These are phyloP conservation scores for Lineus longissimus DNA, from an alignment of 1,140 invertebrate genomes.

Conservation along the genomic window DNA sequence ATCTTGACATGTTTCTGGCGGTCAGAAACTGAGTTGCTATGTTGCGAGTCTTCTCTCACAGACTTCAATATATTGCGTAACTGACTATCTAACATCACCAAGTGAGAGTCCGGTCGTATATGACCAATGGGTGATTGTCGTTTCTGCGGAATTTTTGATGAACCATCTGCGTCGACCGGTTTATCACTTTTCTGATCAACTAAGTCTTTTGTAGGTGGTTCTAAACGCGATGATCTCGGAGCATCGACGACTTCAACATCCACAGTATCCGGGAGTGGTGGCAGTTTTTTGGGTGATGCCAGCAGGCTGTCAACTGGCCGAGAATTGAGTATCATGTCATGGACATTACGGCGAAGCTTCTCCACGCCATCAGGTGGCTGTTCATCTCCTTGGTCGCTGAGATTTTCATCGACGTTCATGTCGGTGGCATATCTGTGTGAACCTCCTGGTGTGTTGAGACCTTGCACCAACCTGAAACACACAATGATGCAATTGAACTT, in stretches of 20 bases:
- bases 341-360: no score
- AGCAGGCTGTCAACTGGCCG: no score
- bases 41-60: constrained; percentile 11
- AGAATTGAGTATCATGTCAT: no score
- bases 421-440: constrained; percentile 40
- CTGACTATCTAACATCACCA: constrained; percentile 30
- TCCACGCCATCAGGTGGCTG: constrained; percentile 1
- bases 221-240: background rate
- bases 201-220: background rate
- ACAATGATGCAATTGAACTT: background rate
- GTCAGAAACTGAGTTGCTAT: background rate
- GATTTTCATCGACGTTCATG: constrained; percentile 43
- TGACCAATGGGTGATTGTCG: background rate
- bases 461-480: constrained; percentile 25
- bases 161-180: background rate
- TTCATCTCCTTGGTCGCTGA: constrained; percentile 41
- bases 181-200: background rate
- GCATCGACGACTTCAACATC: background rate
- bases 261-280: background rate
- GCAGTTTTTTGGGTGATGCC: background rate
- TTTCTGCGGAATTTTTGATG: background rate
- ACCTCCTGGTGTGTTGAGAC: constrained; percentile 27
- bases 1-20: no score
- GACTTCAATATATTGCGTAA: constrained; percentile 32
- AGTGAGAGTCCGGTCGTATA: constrained; percentile 14